These are phyloP conservation scores for Pseudococcus longispinus DNA, from an alignment of 2,888 invertebrate species.

Conservation along the genomic window DNA sequence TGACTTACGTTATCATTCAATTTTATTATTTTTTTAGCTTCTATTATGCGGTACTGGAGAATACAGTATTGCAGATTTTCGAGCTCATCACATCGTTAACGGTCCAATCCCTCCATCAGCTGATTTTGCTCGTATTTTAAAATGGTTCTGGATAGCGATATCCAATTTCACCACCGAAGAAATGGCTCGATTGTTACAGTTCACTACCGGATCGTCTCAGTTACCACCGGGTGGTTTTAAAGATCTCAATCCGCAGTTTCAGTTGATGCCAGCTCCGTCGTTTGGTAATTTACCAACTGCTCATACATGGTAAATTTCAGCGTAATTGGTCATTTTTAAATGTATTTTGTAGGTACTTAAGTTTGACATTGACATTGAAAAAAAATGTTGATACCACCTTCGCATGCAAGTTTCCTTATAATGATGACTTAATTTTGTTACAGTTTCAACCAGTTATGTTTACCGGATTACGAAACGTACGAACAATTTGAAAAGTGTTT, in stretches of 20 bases:
- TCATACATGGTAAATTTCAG: slow-evolving; percentile 79
- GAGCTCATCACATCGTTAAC: slow-evolving; percentile 84
- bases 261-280: slow-evolving; percentile 87
- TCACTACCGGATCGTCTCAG: slow-evolving; percentile 91
- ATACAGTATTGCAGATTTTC: slow-evolving; percentile 88
- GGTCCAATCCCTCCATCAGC: slow-evolving; percentile 75
- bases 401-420: too few species aligned
- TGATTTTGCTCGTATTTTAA: slow-evolving; percentile 83
- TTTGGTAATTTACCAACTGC: slow-evolving; percentile 92
- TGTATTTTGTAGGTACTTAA: not conserved
- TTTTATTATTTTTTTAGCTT: slow-evolving; percentile 68
- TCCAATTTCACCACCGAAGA: slow-evolving; percentile 89
- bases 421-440: slow-evolving; percentile 61
- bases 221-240: slow-evolving; percentile 89
- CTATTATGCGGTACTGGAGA: slow-evolving; percentile 92
- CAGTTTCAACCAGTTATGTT: slow-evolving; percentile 93
- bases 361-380: too few species aligned
- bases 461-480: slow-evolving; percentile 93
- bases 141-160: slow-evolving; percentile 91
- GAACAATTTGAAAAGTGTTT: slow-evolving; percentile 91
- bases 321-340: not conserved
- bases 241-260: slow-evolving; percentile 89
- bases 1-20: not conserved
- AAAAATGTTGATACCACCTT: too few species aligned
- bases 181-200: slow-evolving; percentile 90